phyloP scores from a whole-genome alignment of 2,113 vertebrate genomes.

The Gila orcuttii region DNA sequence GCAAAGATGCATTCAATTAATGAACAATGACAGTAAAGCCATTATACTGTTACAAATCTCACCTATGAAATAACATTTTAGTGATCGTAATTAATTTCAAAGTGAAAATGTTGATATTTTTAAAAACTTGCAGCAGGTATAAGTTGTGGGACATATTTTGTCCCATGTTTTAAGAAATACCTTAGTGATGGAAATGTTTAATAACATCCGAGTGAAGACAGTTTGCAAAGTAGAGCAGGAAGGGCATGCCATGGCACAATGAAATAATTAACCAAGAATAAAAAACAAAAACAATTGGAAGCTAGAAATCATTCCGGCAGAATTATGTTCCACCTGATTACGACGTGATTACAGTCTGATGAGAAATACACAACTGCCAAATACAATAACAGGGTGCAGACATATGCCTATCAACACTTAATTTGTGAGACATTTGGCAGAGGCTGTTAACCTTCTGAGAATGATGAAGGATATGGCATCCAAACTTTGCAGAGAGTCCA shows the following conservation, averaged over 20 bases:
- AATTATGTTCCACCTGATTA: slow-evolving; percentile 29
- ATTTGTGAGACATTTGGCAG: slow-evolving; percentile 19
- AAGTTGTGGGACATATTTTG: not conserved
- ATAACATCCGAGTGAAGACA: slow-evolving; percentile 12
- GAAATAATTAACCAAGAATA: slow-evolving; percentile 17
- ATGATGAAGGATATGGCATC: not conserved
- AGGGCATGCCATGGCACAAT: not conserved
- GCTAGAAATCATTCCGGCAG: not conserved
- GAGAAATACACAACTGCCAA: slow-evolving; percentile 36
- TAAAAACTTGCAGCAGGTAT: not conserved
- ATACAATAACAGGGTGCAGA: slow-evolving; percentile 41
- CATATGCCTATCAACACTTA: slow-evolving; percentile 19
- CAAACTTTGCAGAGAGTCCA: not conserved
- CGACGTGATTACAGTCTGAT: slow-evolving; percentile 33
- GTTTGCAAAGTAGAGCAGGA: not conserved
- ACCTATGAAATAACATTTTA: not conserved
- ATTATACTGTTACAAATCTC: no score
- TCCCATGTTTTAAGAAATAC: not conserved
- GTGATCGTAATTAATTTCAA: not conserved
- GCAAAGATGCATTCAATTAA: no score
- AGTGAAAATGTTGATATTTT: not conserved
- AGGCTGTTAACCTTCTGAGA: slow-evolving; percentile 5
- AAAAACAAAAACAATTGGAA: slow-evolving; percentile 4
- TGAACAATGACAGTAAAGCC: no score
- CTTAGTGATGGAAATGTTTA: not conserved